Evolutionary conservation across 2,888 invertebrate genomes (phyloP), one percentile per base, ranked within the genome.

Genomic region (Parnassius smintheus): DNA sequence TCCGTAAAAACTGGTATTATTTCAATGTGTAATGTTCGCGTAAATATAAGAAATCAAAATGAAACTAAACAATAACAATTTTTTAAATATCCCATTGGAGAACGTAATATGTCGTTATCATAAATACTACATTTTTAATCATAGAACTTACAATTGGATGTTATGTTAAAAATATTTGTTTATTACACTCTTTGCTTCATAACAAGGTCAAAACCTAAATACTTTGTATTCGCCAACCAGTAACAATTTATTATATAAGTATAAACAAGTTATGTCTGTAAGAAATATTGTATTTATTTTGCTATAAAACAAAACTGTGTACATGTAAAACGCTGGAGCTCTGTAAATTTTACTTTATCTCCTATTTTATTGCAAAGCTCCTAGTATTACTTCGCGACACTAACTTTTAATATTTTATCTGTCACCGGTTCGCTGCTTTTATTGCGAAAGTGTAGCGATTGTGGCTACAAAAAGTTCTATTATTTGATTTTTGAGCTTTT

Each of bases 371-470:
- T 73, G 70, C 68, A 65, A 65, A 63, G 65, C 77, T 78, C 74
- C 72, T 71, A 72, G 74, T 65, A 72, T 73, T 79, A 75, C 78
- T 76, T 72, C 72, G 76, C 73, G 75, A 78, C 76, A 75, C 72
- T 70, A 72, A 69, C 75, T 83, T 80, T 80, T 83, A 83, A 86
- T 83, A 85, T 83, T 85, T 82, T 88, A 88, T 86, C 83, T 85
- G 79, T 80, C 72, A 75, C 78, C 87, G 84, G 78, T 83, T 83
- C 82, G 84, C 77, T 86, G 88, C 79, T 83, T 89, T 89, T 88
- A 90, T 81, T 77, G 77, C 83, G 69, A 69, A 88, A 88, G 78
- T 88, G 76, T 66, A 71, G 73, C 75, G 77, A 76, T 72, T 76
- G 78, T 80, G 80, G 78, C 76, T 75, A 80, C 75, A 75, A 74